Evolutionary conservation across 2,113 vertebrate species (phyloP).

Genomic region (Passer domesticus): DNA sequence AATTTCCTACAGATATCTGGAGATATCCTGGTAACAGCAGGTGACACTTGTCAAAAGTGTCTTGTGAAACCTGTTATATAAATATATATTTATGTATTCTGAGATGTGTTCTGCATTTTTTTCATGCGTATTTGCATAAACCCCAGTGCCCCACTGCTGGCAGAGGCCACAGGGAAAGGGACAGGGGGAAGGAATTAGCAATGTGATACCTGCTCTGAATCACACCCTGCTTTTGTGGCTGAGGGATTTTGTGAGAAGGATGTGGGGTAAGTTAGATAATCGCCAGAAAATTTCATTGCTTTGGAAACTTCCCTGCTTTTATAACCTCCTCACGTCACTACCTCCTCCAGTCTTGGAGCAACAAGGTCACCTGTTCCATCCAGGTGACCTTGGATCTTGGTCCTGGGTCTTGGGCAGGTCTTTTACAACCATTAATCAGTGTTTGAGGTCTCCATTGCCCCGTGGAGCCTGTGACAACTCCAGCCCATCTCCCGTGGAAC

Average conservation of each 20-base stretch:
- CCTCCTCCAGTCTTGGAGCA: background rate
- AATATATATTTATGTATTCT: background rate
- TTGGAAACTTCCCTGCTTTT: background rate
- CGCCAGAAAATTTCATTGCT: background rate
- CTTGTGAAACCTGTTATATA: background rate
- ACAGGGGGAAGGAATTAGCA: background rate
- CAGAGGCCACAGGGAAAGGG: background rate
- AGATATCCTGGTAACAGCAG: background rate
- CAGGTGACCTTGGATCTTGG: background rate
- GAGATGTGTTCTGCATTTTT: background rate
- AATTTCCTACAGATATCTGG: background rate
- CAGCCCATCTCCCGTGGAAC: background rate
- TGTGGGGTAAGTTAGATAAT: background rate
- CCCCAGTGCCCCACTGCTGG: background rate
- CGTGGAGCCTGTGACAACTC: background rate
- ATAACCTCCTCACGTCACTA: accelerated
- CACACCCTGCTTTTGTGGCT: background rate
- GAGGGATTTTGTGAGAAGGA: background rate
- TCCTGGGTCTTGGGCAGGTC: background rate
- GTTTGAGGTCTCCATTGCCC: background rate
- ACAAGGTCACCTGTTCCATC: background rate
- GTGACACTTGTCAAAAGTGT: background rate
- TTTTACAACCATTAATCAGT: background rate
- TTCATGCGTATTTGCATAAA: background rate
- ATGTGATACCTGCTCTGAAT: background rate